Base-by-base conservation (phyloP, 2,888 invertebrate species). In the Scaptomyza flava region DNA sequence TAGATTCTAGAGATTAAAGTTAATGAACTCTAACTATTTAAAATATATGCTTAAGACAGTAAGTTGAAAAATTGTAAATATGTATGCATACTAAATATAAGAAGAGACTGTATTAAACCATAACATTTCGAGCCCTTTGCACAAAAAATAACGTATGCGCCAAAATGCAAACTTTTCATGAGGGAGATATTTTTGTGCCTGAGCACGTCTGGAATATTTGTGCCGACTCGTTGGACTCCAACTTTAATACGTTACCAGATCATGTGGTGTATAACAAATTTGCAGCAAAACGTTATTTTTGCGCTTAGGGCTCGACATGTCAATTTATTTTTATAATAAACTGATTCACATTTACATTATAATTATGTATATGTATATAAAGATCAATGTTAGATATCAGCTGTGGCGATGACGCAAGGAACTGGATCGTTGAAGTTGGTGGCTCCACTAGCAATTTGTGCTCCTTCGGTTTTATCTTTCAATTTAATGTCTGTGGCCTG, bases 391-490 rank as follows among this genome's bases (percentile, higher is more conserved):
- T 27, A 27, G 27, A 27, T 27, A 27, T 6, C 27, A 27, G 6
- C 27, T 27, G 27, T 3, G 27, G 4, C 27, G 6, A 27, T 27
- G 5, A 27, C 5, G 5, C 6, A 4, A 6, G 27, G 4, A 27
- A 27, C 27, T 27, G 23, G 23, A 23, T 23, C 23, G 4, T 23
- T 23, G 23, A 4, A 8, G 46, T 46, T 30, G 31, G 8, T 12
- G 31, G 7, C 31, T 8, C 31, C 5, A 33, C 31, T 8, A 17
- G 8, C 31, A 31, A 12, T 48, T 12, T 31, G 5, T 31, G 12
- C 14, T 4, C 12, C 14, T 31, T 89, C 79, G 17, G 0, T 91
- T 91, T 27, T 27, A 27, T 27, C 27, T 27, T 27, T 4, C 0
- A 23, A 23, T 23, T 23, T 27, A 27, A 6, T 27, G 27, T 27